phyloP scores from a whole-genome alignment of 1,140 invertebrate genomes.

The Wiebesia pumilae region DNA sequence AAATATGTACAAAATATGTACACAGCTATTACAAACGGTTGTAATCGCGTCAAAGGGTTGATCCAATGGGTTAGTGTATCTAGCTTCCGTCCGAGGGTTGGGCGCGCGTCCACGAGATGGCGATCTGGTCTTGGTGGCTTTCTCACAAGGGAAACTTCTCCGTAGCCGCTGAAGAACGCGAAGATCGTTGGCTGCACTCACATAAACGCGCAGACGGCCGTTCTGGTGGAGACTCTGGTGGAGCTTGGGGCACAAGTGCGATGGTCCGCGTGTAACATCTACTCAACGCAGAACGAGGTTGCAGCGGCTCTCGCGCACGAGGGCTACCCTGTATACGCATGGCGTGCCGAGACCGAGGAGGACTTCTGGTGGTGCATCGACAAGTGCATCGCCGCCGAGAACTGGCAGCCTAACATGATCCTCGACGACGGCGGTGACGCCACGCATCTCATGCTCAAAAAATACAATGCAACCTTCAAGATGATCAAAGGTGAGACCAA shows the following conservation, averaged over 20 bases:
- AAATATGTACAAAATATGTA: no score
- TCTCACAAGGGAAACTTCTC: neutral
- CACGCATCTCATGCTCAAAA: constrained; percentile 97
- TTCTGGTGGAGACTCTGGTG: constrained; percentile 94
- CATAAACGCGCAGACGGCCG: constrained; percentile 98
- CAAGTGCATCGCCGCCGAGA: constrained; percentile 91
- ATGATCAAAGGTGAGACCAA: constrained; percentile 87
- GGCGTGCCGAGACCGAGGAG: constrained; percentile 96
- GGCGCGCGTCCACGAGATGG: no score
- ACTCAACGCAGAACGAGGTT: constrained; percentile 98
- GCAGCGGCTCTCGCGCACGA: constrained; percentile 96
- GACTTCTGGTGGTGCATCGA: constrained; percentile 99
- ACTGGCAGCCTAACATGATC: constrained; percentile 99
- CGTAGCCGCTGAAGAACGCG: constrained; percentile 89
- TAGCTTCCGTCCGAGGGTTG: no score
- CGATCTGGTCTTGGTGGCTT: neutral
- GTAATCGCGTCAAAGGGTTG: no score
- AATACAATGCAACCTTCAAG: constrained; percentile 96
- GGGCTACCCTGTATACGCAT: constrained; percentile 93
- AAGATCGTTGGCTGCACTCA: constrained; percentile 98
- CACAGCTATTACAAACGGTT: no score
- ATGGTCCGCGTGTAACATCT: constrained; percentile 99
- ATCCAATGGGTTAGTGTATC: no score
- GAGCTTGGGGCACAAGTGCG: constrained; percentile 93
- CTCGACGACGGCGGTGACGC: constrained; percentile 98